Percentiles rank a stretch among this genome's conserved stretches.
Conservation (phyloP, 2,888 invertebrate species). For the Patella ulyssiponensis region DNA sequence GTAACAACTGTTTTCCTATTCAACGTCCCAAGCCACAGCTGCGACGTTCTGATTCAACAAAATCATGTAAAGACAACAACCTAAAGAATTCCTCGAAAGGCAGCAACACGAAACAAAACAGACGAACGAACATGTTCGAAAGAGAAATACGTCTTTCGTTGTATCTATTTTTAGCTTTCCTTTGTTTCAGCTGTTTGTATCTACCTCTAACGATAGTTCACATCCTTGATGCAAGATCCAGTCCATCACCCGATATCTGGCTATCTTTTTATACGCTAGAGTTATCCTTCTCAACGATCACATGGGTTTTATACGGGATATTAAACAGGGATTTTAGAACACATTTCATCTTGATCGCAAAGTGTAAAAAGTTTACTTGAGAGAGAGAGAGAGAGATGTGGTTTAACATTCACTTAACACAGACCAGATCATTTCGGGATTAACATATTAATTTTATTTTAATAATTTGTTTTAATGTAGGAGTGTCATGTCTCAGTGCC, state of each 20-base stretch:
- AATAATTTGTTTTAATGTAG: neutral
- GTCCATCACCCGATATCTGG: slow-evolving; percentile 23
- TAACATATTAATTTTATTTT: neutral
- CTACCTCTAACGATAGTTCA: slow-evolving; percentile 28
- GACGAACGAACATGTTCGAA: neutral
- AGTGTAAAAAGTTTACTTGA: slow-evolving; percentile 9
- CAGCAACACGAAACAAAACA: too few relatives aligned
- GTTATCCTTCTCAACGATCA: slow-evolving; percentile 28
- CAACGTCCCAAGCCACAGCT: too few relatives aligned
- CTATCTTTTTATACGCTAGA: slow-evolving; percentile 25
- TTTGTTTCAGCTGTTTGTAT: slow-evolving; percentile 27
- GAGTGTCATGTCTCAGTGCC: too few relatives aligned
- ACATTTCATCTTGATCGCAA: slow-evolving; percentile 20
- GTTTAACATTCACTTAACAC: too few relatives aligned
- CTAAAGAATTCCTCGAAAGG: neutral
- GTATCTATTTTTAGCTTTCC: slow-evolving; percentile 28
- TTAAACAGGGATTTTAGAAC: slow-evolving; percentile 25
- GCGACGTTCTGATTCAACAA: too few relatives aligned
- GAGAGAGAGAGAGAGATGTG: neutral
- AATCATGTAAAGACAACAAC: neutral
- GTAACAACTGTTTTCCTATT: neutral
- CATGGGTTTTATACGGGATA: slow-evolving; percentile 29
- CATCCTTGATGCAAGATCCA: slow-evolving; percentile 6
- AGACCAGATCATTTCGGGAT: too few relatives aligned
- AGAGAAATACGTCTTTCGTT: slow-evolving; percentile 24